phyloP scores from a whole-genome alignment of 1,140 invertebrate genomes.

The Drosophila nigromelanica region DNA sequence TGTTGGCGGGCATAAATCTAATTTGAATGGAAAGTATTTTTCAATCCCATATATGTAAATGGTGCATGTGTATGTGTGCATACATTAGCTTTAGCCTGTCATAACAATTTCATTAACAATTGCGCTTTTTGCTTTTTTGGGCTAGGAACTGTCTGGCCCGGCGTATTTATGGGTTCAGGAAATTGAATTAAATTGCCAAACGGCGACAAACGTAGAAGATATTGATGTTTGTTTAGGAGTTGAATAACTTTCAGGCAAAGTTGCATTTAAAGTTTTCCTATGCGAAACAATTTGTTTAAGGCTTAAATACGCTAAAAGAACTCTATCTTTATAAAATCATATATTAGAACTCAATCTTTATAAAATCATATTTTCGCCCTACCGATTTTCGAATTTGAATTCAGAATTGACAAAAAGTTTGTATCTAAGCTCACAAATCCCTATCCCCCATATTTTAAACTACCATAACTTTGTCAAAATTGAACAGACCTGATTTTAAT shows the following conservation, averaged over 20 bases:
- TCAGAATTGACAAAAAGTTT: no score
- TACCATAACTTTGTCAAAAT: no score
- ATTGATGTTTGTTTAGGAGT: constrained; percentile 29
- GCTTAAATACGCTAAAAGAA: no score
- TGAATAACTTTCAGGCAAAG: not conserved
- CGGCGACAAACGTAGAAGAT: constrained; percentile 39
- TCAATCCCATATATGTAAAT: constrained; percentile 7
- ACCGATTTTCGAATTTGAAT: no score
- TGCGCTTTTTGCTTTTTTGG: constrained; percentile 24
- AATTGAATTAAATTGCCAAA: constrained; percentile 66
- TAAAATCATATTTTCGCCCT: no score
- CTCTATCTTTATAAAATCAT: no score
- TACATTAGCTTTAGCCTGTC: constrained; percentile 57
- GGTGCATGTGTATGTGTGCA: constrained; percentile 13
- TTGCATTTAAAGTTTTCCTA: not conserved
- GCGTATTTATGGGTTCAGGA: constrained; percentile 66
- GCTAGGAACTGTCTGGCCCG: constrained; percentile 41
- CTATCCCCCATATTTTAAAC: no score
- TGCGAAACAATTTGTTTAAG: no score
- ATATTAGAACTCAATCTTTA: no score
- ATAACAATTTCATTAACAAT: constrained; percentile 78
- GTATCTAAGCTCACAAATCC: no score
- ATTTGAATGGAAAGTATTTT: constrained; percentile 56
- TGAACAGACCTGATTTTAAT: no score
- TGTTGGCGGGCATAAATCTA: constrained; percentile 67